Percentiles rank a stretch among this genome's conserved stretches.
phyloP scores from a whole-genome alignment of 2,113 vertebrate genomes.

The Equus przewalskii region DNA sequence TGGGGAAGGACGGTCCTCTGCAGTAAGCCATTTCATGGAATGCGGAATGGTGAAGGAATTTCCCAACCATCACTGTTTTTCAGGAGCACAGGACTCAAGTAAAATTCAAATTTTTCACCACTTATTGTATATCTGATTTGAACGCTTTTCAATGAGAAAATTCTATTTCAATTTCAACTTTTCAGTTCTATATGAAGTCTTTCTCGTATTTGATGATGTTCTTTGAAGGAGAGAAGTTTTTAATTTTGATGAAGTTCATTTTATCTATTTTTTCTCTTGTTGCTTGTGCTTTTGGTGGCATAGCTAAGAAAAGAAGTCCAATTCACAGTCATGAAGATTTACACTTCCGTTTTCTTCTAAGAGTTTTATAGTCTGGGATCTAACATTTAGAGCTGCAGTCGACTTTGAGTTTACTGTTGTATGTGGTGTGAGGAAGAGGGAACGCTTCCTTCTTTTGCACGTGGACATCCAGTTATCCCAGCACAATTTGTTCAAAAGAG shows the following conservation, averaged over 20 bases:
- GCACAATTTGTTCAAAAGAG: background rate
- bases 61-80: background rate
- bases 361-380: background rate
- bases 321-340: too few species aligned
- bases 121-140: background rate
- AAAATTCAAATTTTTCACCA: background rate
- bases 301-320: background rate
- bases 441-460: background rate
- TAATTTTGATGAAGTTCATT: background rate
- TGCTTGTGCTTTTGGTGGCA: background rate
- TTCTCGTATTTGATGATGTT: too few species aligned
- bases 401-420: background rate
- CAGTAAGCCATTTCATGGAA: background rate
- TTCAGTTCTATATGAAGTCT: background rate
- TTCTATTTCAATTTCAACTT: too few species aligned
- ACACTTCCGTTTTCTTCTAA: background rate
- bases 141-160: background rate
- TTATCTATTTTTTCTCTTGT: background rate
- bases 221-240: background rate
- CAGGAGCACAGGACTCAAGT: background rate
- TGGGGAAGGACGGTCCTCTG: too few species aligned
- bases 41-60: fast-evolving
- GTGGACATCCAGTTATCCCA: too few species aligned
- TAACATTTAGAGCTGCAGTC: background rate
- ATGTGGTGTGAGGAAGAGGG: too few species aligned